Conservation (phyloP, 2,113 vertebrate species). For the Heterotilapia buettikoferi region DNA sequence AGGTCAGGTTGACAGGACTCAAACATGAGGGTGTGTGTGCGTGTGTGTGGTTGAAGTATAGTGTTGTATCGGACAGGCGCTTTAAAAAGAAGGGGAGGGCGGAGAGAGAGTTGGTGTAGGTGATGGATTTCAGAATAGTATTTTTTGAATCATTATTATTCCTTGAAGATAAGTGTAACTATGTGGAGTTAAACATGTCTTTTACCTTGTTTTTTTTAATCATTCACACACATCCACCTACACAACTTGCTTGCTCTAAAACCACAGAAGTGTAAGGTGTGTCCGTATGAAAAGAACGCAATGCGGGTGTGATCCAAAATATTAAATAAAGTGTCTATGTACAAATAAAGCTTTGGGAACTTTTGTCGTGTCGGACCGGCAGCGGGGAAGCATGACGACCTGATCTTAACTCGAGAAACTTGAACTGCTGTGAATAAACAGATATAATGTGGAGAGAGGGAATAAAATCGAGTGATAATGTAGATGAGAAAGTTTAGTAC, state of each 20-base stretch:
- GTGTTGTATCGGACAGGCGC: slow-evolving; percentile 68
- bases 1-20: slow-evolving; percentile 68
- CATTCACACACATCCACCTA: slow-evolving; percentile 44
- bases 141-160: slow-evolving; percentile 66
- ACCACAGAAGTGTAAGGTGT: slow-evolving; percentile 22
- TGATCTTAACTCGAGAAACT: not conserved
- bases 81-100: not conserved
- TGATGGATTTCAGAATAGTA: slow-evolving; percentile 56
- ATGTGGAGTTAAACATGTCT: slow-evolving; percentile 59
- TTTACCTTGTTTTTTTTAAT: slow-evolving; percentile 34
- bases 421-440: slow-evolving; percentile 45
- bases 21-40: slow-evolving; percentile 31
- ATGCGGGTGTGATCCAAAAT: slow-evolving; percentile 34
- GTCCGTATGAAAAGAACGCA: slow-evolving; percentile 10
- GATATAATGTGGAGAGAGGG: not conserved
- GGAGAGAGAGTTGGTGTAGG: slow-evolving; percentile 4
- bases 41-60: slow-evolving; percentile 42
- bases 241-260: slow-evolving; percentile 41
- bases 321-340: slow-evolving; percentile 40
- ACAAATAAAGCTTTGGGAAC: slow-evolving; percentile 44
- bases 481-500: not conserved
- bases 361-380: not conserved
- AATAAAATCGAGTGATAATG: not conserved
- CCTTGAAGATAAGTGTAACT: slow-evolving; percentile 60
- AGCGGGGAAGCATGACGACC: not conserved